Evolutionary conservation across 2,113 vertebrate species (phyloP).

Genomic region (Tamias sibiricus): DNA sequence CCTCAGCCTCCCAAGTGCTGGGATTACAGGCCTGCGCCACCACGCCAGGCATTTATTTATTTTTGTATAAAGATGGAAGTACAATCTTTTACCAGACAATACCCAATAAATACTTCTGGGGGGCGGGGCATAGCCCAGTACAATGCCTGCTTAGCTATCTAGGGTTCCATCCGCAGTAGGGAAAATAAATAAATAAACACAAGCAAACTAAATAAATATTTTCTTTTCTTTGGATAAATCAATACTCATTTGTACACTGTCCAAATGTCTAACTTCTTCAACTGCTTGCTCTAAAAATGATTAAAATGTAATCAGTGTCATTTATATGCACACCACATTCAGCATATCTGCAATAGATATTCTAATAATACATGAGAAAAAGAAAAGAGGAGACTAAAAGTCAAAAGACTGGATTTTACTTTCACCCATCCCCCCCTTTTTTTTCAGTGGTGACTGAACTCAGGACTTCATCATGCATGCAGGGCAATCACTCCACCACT

Average conservation of each 20-base stretch:
- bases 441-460: too few species aligned
- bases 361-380: neutral
- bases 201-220: neutral
- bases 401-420: neutral
- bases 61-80: neutral
- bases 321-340: neutral
- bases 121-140: neutral
- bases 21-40: too few species aligned
- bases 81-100: neutral
- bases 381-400: neutral
- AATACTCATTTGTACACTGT: neutral
- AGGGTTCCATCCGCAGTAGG: neutral
- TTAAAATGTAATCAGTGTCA: neutral
- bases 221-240: neutral
- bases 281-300: neutral
- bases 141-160: too few species aligned
- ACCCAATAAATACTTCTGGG: neutral
- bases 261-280: constrained; percentile 24
- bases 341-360: neutral
- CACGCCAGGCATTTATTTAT: too few species aligned
- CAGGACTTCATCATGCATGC: too few species aligned
- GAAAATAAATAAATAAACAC: too few species aligned
- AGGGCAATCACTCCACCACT: too few species aligned
- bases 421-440: too few species aligned
- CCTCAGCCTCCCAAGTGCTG: too few species aligned